These are phyloP conservation scores for Neosilurus mollespiculum DNA, from an alignment of 2,797 vertebrate species.

Conservation along the genomic window DNA sequence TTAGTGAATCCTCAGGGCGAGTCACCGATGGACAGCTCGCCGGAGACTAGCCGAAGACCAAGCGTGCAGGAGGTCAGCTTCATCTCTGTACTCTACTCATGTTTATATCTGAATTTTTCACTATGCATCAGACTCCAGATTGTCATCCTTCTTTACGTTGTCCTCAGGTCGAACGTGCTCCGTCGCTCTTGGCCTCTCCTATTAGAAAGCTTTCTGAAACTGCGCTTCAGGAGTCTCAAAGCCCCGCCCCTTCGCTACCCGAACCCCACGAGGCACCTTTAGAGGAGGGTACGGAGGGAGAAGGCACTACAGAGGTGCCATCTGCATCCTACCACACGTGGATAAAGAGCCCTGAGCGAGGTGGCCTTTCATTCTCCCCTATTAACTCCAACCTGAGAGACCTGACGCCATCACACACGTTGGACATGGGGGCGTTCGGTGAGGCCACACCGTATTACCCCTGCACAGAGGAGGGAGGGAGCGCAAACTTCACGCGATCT, in stretches of 20 bases:
- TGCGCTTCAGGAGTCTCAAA: constrained; percentile 79
- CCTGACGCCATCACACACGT: constrained; percentile 96
- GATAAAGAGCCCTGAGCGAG: constrained; percentile 94
- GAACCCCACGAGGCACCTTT: constrained; percentile 69
- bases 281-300: constrained; percentile 66
- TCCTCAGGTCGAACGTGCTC: constrained; percentile 80
- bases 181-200: constrained; percentile 83
- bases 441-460: constrained; percentile 80
- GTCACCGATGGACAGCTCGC: constrained; percentile 91
- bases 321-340: constrained; percentile 84
- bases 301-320: constrained; percentile 59
- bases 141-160: not conserved
- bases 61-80: constrained; percentile 86
- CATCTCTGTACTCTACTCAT: not conserved
- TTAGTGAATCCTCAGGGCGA: constrained; percentile 79
- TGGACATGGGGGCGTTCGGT: constrained; percentile 89
- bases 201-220: constrained; percentile 80
- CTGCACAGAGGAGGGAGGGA: constrained; percentile 83
- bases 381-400: constrained; percentile 98
- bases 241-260: constrained; percentile 65
- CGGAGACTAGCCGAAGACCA: constrained; percentile 86
- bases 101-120: not conserved
- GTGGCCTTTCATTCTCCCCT: constrained; percentile 88
- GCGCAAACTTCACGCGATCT: constrained; percentile 68
- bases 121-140: not conserved